Evolutionary conservation across 2,888 invertebrate genomes (phyloP), one percentile per base, ranked within the genome.

Genomic region (Orthonevra nobilis): DNA sequence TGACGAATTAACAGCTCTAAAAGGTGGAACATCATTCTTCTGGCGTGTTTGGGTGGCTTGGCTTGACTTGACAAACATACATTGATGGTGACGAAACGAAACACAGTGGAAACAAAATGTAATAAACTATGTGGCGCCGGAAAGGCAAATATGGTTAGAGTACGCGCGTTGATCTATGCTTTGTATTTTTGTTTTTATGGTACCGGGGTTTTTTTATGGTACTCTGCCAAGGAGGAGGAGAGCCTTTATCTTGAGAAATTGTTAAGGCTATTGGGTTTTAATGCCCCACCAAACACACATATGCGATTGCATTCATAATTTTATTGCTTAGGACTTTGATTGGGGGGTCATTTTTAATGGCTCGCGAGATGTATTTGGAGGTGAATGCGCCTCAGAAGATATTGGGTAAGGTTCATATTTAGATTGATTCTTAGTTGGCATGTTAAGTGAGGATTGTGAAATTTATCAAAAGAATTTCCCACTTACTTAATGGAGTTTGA

Each of bases 91-190:
- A 42, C 42, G 23, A 56, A 23, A 42, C 42, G 23, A 56, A 48
- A 50, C 30, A 17, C 40, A 60, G 42, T 42, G 58, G 50, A 50
- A 69, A 69, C 32, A 26, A 40, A 48, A 36, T 23, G 20, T 12
- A 58, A 60, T 28, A 58, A 69, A 50, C 58, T 3, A 42, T 48
- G 32, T 69, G 69, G 69, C 69, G 69, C 69, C 69, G 40, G 48
- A 50, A 69, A 69, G 32, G 50, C 42, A 69, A 69, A 69, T 50
- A 69, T 50, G 12, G 40, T 40, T 36, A 44, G 54, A 48, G 40
- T 50, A 34, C 4, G 48, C 14, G 34, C 30, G 6, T 10, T 50
- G 40, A 48, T 58, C 48, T 23, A 68, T 68, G n/a, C n/a, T n/a
- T 68, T 56, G 38, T 48, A 58, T 48, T 12, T 40, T 58, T 32